Conservation (phyloP, 1,140 invertebrate species). For the Harpegnathos saltator region DNA sequence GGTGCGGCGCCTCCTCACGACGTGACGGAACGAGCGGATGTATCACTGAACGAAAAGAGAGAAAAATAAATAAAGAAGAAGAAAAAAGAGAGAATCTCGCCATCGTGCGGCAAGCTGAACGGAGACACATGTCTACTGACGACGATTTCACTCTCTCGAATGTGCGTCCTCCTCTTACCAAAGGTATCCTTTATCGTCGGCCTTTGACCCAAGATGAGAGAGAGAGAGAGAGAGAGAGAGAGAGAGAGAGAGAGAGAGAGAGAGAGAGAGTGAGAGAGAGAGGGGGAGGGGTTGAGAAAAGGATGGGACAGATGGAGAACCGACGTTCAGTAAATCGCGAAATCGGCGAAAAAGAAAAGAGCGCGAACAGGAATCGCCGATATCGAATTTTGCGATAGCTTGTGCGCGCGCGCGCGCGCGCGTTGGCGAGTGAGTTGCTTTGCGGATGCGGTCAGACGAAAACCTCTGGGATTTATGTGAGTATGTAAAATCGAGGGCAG, state of each 20-base stretch:
- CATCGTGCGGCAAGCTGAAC: neutral
- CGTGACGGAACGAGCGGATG: neutral
- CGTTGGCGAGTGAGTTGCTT: no score
- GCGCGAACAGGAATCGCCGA: constrained; percentile 1
- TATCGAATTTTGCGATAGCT: constrained; percentile 30
- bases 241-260: neutral
- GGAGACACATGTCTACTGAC: neutral
- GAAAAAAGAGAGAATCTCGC: neutral
- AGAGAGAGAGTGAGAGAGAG: no score
- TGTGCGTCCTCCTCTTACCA: neutral
- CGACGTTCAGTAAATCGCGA: no score
- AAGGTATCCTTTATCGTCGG: neutral
- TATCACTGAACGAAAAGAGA: neutral
- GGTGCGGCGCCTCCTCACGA: neutral
- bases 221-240: no score
- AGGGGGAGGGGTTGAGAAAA: no score
- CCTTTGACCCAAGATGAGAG: constrained; percentile 7
- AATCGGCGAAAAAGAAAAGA: neutral
- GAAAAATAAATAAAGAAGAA: no score
- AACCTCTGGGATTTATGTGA: no score
- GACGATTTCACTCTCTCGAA: constrained; percentile 21
- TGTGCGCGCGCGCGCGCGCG: neutral
- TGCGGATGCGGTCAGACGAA: constrained; percentile 8
- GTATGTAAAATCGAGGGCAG: no score
- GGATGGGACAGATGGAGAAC: no score